A percentile compares a stretch with the other conserved stretches of the same genome.
Conservation (phyloP, 2,113 vertebrate genomes). For the Gavialis gangeticus region DNA sequence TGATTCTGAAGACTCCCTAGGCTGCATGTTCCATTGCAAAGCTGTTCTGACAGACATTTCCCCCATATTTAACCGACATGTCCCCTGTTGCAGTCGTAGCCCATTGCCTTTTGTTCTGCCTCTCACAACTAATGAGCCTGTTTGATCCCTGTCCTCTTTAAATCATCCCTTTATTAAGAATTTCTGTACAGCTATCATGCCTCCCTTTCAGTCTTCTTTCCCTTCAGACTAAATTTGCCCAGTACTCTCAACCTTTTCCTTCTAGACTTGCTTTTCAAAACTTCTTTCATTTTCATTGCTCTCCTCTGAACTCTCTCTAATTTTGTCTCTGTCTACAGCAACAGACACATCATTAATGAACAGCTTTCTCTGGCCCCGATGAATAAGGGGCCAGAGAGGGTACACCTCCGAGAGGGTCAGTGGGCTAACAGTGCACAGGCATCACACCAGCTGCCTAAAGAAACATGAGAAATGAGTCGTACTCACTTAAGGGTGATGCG, state of each 20-base stretch:
- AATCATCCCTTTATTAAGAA: neutral
- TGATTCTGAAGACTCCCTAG: neutral
- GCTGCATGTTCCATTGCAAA: neutral
- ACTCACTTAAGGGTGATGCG: neutral
- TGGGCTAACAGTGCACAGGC: neutral
- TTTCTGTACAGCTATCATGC: accelerated
- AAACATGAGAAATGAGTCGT: accelerated
- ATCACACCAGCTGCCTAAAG: neutral
- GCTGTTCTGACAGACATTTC: neutral
- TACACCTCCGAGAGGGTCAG: accelerated
- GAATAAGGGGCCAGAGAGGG: accelerated
- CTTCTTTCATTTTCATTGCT: neutral
- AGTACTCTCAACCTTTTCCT: neutral
- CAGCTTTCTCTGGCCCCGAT: neutral
- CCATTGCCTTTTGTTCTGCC: neutral
- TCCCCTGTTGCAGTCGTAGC: neutral
- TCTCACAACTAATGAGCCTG: neutral
- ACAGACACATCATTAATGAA: accelerated
- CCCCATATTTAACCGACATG: neutral
- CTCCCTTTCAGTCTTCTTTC: neutral
- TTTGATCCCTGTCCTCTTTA: neutral
- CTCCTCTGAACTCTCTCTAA: neutral
- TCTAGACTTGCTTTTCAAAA: neutral
- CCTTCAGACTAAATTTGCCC: neutral
- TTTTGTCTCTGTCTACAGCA: neutral